A percentile compares a stretch with the other conserved stretches of the same genome.
Conservation (phyloP, 2,888 invertebrate genomes). For the Boloria euphrosyne region DNA sequence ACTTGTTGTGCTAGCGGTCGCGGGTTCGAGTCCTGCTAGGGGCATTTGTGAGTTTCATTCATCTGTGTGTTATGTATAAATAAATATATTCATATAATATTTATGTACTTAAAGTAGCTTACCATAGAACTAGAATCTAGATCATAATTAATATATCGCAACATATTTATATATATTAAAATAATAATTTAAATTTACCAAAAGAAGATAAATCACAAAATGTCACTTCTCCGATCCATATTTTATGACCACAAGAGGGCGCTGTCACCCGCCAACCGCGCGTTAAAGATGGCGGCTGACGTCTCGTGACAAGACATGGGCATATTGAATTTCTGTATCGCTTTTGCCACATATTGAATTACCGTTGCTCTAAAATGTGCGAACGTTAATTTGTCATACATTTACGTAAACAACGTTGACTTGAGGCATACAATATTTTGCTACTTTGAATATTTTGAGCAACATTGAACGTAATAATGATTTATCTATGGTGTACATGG, state of each 20-base stretch:
- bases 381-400: slow-evolving; percentile 32
- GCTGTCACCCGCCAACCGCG: slow-evolving; percentile 34
- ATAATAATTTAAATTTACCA: not conserved
- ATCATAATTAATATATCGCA: not conserved
- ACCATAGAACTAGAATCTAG: not conserved
- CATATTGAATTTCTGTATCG: slow-evolving; percentile 59
- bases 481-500: too few species aligned
- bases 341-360: slow-evolving; percentile 48
- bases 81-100: too few species aligned
- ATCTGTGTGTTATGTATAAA: too few species aligned
- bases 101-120: too few species aligned
- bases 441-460: not conserved
- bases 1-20: too few species aligned
- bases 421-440: slow-evolving; percentile 4
- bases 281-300: slow-evolving; percentile 42
- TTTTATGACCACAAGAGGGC: slow-evolving; percentile 43
- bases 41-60: too few species aligned
- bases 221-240: slow-evolving; percentile 34
- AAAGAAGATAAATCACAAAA: slow-evolving; percentile 24
- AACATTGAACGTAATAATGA: not conserved
- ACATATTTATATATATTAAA: not conserved
- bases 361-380: slow-evolving; percentile 27
- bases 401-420: slow-evolving; percentile 18
- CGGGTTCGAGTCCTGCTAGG: too few species aligned
- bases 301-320: slow-evolving; percentile 51